Percentiles rank a stretch among this genome's conserved stretches.
phyloP scores from a whole-genome alignment of 2,113 vertebrate species.

The Sterna hirundo region DNA sequence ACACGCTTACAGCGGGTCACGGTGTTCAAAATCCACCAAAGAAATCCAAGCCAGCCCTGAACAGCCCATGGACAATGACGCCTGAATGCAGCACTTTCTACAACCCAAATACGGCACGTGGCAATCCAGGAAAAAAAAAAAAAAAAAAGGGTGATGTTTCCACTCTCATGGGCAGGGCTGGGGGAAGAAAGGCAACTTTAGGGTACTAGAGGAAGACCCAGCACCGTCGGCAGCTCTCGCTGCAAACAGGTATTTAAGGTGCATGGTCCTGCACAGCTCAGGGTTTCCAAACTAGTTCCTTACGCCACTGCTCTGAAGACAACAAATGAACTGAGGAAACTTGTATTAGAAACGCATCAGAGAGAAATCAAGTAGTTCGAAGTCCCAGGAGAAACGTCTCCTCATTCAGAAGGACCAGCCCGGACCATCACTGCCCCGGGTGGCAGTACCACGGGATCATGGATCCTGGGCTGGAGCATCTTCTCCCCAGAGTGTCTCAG shows the following conservation, averaged over 20 bases:
- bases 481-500: neutral
- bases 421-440: fast-evolving
- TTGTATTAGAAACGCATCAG: neutral
- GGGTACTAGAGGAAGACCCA: neutral
- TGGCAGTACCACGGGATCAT: neutral
- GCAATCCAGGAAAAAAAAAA: neutral
- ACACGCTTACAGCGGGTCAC: neutral
- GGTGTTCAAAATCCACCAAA: neutral
- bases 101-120: neutral
- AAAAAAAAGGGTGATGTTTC: fast-evolving
- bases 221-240: neutral
- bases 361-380: neutral
- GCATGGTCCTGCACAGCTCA: neutral
- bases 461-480: neutral
- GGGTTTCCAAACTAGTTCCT: neutral
- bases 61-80: fast-evolving
- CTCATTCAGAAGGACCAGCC: neutral
- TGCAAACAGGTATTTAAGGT: neutral
- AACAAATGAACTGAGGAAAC: neutral
- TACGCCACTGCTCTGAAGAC: neutral
- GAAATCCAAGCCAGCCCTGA: neutral
- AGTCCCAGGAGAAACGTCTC: neutral
- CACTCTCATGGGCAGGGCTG: neutral
- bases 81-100: neutral
- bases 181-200: neutral